Base-by-base conservation (phyloP, 2,113 vertebrate species). In the Stegastes partitus region DNA sequence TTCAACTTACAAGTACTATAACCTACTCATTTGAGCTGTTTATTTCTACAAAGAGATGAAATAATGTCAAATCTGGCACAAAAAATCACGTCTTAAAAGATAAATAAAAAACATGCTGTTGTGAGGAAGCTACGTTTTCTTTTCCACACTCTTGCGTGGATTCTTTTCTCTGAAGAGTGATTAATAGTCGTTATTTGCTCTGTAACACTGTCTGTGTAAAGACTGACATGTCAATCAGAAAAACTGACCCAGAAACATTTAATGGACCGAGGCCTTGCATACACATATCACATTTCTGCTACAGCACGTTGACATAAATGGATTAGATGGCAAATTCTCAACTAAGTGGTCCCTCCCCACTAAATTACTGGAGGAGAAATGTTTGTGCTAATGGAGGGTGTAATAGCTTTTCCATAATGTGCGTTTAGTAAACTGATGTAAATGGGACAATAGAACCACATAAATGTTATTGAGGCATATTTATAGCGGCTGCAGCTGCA, bases 351-450 rank as follows among this genome's bases (percentile, higher is more conserved):
- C 62, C 39, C 82, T 70, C 12, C 69, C 58, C 70, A 23, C 59
- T 77, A 65, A 76, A 87, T 87, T 70, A 83, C 57, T 51, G 45
- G 22, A 74, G 62, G 51, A 69, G 56, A 65, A 62, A 85, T 85
- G 79, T 72, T 72, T 86, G 63, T 51, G 74, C 68, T 85, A 87
- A 85, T 91, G 89, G 77, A 68, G 26, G 62, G 66, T 61, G 21
- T 76, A 90, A 90, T 87, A 64, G 78, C 74, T 83, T 72, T 82
- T 75, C 74, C 74, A 79, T 82, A 66, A 84, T 78, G 77, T 45
- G 49, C 47, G 6, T 77, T 44, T 56, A 47, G 82, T 84, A 81
- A 88, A 87, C 64, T 69, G 70, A 86, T 81, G 42, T 76, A 83
- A 82, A 74, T 74, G 79, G 75, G 51, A 70, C 37, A 65, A 53